phyloP scores from a whole-genome alignment of 2,888 invertebrate species.

The Theristus sp. region DNA sequence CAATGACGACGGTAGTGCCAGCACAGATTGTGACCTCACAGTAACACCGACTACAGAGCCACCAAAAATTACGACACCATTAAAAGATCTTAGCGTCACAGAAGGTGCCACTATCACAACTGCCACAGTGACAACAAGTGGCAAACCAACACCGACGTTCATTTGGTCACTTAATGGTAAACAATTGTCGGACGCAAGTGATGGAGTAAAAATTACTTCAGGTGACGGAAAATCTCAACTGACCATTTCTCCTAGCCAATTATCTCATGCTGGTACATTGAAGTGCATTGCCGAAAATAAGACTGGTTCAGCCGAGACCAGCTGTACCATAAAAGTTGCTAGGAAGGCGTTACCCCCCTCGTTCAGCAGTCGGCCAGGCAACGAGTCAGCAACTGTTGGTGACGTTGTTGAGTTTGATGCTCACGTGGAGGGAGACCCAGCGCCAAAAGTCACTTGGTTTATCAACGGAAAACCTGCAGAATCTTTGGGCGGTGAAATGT shows the following conservation, averaged over 20 bases:
- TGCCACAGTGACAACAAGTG: neutral
- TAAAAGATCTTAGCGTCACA: neutral
- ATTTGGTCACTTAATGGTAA: neutral
- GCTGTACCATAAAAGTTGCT: neutral
- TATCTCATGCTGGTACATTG: neutral
- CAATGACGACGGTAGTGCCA: slow-evolving; percentile 35
- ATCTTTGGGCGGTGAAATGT: neutral
- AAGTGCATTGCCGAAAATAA: neutral
- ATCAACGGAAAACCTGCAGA: neutral
- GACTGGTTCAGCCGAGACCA: neutral
- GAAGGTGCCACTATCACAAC: neutral
- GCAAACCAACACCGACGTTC: neutral
- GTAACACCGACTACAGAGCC: neutral
- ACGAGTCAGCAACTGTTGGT: neutral
- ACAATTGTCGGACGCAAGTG: neutral
- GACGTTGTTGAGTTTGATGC: neutral
- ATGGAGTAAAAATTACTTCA: neutral
- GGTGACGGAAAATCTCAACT: neutral
- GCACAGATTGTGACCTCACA: slow-evolving; percentile 44
- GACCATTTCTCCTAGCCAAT: neutral
- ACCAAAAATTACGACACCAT: neutral
- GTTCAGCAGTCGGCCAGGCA: neutral
- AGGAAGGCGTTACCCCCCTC: neutral
- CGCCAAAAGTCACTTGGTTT: slow-evolving; percentile 21
- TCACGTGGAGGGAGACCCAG: slow-evolving; percentile 28